These are phyloP conservation scores for Syngnathus acus DNA, from an alignment of 2,797 vertebrate genomes.

Conservation along the genomic window DNA sequence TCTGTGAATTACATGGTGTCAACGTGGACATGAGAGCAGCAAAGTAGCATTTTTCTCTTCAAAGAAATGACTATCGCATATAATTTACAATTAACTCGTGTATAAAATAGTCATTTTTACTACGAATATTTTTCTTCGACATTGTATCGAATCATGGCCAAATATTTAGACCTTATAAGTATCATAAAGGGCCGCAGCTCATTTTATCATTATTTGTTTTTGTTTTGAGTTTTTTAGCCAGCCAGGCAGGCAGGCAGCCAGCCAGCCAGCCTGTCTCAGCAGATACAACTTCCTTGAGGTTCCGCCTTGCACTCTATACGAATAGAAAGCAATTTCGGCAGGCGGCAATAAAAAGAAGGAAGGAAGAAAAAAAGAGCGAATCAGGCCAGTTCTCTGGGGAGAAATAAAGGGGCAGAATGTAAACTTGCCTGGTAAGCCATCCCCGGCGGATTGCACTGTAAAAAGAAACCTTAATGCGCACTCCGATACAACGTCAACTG, in stretches of 20 bases:
- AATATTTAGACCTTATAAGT: too few relatives aligned
- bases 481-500: slow-evolving; percentile 48
- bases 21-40: too few relatives aligned
- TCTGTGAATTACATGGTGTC: too few relatives aligned
- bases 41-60: too few relatives aligned
- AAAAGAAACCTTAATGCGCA: slow-evolving; percentile 54
- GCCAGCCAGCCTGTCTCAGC: slow-evolving; percentile 45
- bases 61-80: too few relatives aligned
- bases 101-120: too few relatives aligned
- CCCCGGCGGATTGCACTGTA: slow-evolving; percentile 56
- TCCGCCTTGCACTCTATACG: slow-evolving; percentile 41
- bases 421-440: slow-evolving; percentile 63
- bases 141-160: too few relatives aligned
- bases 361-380: slow-evolving; percentile 38
- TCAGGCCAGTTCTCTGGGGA: slow-evolving; percentile 66
- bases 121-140: too few relatives aligned
- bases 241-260: slow-evolving; percentile 34
- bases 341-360: slow-evolving; percentile 45
- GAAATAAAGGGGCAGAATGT: slow-evolving; percentile 64
- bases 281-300: slow-evolving; percentile 46
- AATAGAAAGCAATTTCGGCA: slow-evolving; percentile 66
- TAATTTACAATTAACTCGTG: too few relatives aligned
- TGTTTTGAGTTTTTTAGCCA: slow-evolving; percentile 5
- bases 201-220: not conserved
- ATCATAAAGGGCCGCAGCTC: too few relatives aligned